Percentiles rank a stretch among this genome's conserved stretches.
These are phyloP conservation scores for Tamandua tetradactyla DNA, from an alignment of 2,797 vertebrate genomes.

Conservation along the genomic window DNA sequence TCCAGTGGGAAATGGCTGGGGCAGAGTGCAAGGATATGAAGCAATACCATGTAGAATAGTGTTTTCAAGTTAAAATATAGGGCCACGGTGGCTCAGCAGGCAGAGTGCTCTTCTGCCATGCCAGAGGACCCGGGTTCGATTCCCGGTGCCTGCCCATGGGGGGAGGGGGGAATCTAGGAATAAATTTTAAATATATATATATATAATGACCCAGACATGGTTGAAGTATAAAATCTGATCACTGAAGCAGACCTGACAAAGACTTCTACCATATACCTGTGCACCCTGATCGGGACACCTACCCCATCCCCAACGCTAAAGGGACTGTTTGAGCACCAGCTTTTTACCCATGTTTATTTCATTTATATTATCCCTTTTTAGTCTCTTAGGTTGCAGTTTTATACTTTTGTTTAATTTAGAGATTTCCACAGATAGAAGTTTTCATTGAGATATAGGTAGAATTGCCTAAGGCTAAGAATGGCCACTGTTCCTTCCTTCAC, in stretches of 20 bases:
- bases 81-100: too few relatives aligned
- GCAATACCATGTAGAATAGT: neutral
- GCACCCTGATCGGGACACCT: neutral
- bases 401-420: neutral
- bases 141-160: too few relatives aligned
- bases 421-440: neutral
- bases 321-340: neutral
- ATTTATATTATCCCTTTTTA: neutral
- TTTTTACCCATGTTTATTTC: neutral
- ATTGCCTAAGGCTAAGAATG: neutral
- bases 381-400: neutral
- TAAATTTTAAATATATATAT: too few relatives aligned
- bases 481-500: neutral
- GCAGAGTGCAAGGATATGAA: neutral
- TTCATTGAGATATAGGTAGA: neutral
- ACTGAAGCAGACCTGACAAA: neutral
- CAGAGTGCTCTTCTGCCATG: too few relatives aligned
- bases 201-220: neutral
- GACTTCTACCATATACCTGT: neutral
- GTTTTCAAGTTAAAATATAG: neutral
- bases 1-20: neutral
- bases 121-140: too few relatives aligned
- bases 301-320: neutral
- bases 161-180: too few relatives aligned
- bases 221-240: neutral